phyloP scores from a whole-genome alignment of 1,140 invertebrate species.

The Drosophila cardini region DNA sequence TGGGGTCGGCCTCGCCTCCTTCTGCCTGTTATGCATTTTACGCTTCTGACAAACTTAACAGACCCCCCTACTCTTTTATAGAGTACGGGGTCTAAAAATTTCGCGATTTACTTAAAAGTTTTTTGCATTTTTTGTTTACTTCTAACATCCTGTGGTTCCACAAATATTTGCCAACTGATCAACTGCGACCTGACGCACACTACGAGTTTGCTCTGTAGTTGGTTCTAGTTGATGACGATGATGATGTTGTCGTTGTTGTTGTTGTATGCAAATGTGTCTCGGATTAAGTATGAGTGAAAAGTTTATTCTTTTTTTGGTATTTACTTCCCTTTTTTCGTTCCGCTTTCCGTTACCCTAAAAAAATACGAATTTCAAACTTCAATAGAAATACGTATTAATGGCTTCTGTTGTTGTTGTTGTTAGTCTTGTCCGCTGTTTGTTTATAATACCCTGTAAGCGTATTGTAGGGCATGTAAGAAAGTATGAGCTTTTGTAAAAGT shows the following conservation, averaged over 20 bases:
- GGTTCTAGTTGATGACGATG: not conserved
- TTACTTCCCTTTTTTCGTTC: slow-evolving; percentile 5
- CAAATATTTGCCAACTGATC: slow-evolving; percentile 32
- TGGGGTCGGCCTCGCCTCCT: too few relatives aligned
- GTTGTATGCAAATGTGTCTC: slow-evolving; percentile 45
- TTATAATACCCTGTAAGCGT: slow-evolving; percentile 21
- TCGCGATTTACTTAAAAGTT: slow-evolving; percentile 2
- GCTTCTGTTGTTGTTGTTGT: slow-evolving; percentile 30
- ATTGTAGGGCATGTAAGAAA: not conserved
- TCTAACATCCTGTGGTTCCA: slow-evolving; percentile 16
- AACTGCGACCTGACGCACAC: slow-evolving; percentile 21
- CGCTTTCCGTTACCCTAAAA: not conserved
- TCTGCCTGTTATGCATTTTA: too few relatives aligned
- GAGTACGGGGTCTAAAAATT: too few relatives aligned
- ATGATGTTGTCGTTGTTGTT: slow-evolving; percentile 15
- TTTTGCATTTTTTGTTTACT: slow-evolving; percentile 7
- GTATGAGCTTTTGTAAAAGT: not conserved
- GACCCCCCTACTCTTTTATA: too few relatives aligned
- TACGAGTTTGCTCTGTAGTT: slow-evolving; percentile 27
- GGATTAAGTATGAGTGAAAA: slow-evolving; percentile 22
- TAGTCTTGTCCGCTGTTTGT: slow-evolving; percentile 29
- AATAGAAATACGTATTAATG: slow-evolving; percentile 59
- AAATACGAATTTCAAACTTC: slow-evolving; percentile 13
- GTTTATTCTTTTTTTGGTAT: slow-evolving; percentile 9
- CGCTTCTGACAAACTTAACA: too few relatives aligned